Percentiles rank a stretch among this genome's conserved stretches.
phyloP scores from a whole-genome alignment of 2,797 vertebrate species.

The Catharus ustulatus region DNA sequence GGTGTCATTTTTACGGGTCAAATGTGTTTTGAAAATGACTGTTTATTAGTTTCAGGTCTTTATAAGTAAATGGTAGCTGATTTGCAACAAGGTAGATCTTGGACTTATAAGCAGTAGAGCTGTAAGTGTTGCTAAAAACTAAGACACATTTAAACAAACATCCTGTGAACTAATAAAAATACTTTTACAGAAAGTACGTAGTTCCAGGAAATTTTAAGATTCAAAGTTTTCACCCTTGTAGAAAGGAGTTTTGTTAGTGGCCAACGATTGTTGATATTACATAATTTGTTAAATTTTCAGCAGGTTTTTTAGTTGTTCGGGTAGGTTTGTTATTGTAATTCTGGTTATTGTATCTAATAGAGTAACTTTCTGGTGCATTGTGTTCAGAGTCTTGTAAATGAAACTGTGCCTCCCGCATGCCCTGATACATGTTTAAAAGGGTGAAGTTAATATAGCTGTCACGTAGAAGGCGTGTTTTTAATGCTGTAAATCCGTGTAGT shows the following conservation, averaged over 20 bases:
- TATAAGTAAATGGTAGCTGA: slow-evolving; percentile 5
- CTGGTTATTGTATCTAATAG: slow-evolving; percentile 16
- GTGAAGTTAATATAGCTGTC: slow-evolving; percentile 81
- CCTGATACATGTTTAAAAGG: slow-evolving; percentile 67
- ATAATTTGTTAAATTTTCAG: not conserved
- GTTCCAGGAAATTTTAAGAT: slow-evolving; percentile 15
- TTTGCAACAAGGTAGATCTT: not conserved
- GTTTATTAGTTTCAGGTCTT: slow-evolving; percentile 35
- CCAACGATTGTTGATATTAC: not conserved
- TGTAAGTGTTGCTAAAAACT: not conserved
- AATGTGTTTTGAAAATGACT: slow-evolving; percentile 61
- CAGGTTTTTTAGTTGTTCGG: slow-evolving; percentile 3
- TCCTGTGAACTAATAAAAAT: not conserved
- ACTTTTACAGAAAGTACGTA: not conserved
- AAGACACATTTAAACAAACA: not conserved
- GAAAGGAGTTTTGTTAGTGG: not conserved
- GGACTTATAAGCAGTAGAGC: not conserved
- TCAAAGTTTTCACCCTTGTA: slow-evolving; percentile 13
- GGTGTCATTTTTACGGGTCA: slow-evolving; percentile 74
- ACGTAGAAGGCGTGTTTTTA: slow-evolving; percentile 73
- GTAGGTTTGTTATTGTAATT: not conserved
- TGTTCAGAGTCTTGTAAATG: slow-evolving; percentile 4
- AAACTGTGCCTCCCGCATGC: not conserved
- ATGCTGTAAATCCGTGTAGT: slow-evolving; percentile 76
- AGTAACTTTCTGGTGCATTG: slow-evolving; percentile 63